Evolutionary conservation across 2,888 invertebrate species (phyloP), one percentile per base, ranked within the genome.

Genomic region (Creontiades dilutus): DNA sequence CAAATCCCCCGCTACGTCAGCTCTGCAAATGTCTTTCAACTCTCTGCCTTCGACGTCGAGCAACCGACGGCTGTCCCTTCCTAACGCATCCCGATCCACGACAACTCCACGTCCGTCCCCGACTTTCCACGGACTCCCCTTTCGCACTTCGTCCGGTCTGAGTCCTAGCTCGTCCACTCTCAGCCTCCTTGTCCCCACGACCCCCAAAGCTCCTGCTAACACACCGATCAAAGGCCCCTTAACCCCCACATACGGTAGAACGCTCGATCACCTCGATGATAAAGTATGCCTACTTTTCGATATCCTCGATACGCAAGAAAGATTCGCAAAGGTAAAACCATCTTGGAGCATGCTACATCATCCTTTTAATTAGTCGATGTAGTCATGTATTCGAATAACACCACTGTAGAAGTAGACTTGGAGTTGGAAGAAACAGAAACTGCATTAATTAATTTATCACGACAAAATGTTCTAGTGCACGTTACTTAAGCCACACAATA

Each of bases 281-380:
- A 96, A 96, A 93, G 95, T 97, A 93, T 95, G 96, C 76, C 94
- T 97, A 84, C 96, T 97, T 94, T 96, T 97, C 93, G 97, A 97
- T 93, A 97, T 97, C 92, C 94, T 97, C 93, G 96, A 96, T 93
- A 96, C 96, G 89, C 97, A 97, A 94, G 96, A 96, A 93, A 95
- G 95, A 93, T 96, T 97, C 93, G 96, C 96, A 93, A 96, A 97
- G 96, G 97, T 97, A 94, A 91, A 91, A 2, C 3, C 19, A n/a
- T 19, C 9, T 16, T 16, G 14, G 14, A 52, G 52, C 52, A 52
- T 52, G 52, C 37, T 37, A 37, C 37, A 37, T 37, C 37, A 37
- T 37, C 37, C 37, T 37, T 4, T 4, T 37, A 37, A 37, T 4
- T 37, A 37, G 37, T 37, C 37, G 37, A 37, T 37, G 37, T 37